Base-by-base conservation (phyloP, 2,888 invertebrate species). In the Abrostola tripartita region DNA sequence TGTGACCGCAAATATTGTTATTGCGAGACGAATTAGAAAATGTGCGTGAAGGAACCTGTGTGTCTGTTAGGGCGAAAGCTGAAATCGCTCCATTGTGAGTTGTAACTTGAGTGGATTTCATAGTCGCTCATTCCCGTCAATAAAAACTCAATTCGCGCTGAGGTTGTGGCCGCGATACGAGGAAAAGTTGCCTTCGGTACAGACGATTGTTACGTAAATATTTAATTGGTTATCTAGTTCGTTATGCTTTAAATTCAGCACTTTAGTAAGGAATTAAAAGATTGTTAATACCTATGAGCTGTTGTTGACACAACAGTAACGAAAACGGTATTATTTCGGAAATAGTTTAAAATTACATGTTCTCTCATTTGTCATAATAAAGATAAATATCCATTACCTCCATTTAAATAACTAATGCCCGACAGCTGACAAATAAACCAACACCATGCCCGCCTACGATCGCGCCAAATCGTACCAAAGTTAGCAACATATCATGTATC, bases 1-100 rank as follows among this genome's bases (percentile, higher is more conserved):
- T 81, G 68, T 70, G 71, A 76, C 79, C 78, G 78, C 80, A 81
- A 81, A 69, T 58, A 71, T 61, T 79, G 65, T 74, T 83, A 79
- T 76, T 76, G 81, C 86, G 83, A 75, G 71, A 82, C 88, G 67
- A 90, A 90, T 90, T 76, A 58, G 56, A 81, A 65, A 74, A 78
- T 84, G 82, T 80, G 84, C 88, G 81, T 89, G 84, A 86, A 88
- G 72, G 56, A 62, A 55, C 58, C 72, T 53, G 50, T 51, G 36
- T 10, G 51, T 51, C 44, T 44, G 35, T 54, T 24, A 50, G 56
- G 78, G 74, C 72, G 80, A 82, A 83, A 84, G 79, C 80, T 81
- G 52, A 71, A 82, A 82, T 80, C 61, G 65, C 61, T 67, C 77
- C 55, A 85, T 86, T 87, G 83, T 85, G 65, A 58, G 85, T 86